Conservation (phyloP, 2,888 invertebrate species). For the Folsomia candida region DNA sequence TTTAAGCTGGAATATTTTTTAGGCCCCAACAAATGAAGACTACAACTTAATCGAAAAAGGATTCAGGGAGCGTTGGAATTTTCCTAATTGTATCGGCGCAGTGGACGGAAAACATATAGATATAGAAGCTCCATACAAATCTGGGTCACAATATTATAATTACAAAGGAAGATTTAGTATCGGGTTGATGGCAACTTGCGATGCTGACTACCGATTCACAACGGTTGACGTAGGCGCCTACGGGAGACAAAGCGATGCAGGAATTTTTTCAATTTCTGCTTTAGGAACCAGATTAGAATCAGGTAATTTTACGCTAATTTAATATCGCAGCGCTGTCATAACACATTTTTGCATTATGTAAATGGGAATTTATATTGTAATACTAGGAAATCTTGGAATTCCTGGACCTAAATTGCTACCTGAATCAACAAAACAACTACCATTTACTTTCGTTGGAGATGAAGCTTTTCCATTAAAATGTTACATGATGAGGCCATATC, state of each 20-base stretch:
- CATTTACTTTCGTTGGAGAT: constrained; percentile 32
- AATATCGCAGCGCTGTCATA: not conserved
- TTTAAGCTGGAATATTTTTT: no score
- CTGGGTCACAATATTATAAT: no score
- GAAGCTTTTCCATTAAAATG: no score
- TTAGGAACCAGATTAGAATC: no score
- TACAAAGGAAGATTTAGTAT: no score
- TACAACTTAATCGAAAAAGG: not conserved
- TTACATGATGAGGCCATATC: no score
- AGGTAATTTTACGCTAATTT: no score
- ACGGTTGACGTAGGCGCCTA: no score
- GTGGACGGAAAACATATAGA: not conserved
- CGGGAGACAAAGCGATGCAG: no score
- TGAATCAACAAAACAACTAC: not conserved
- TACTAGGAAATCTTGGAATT: not conserved
- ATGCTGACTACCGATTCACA: no score
- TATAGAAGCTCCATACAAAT: no score
- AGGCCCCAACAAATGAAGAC: not conserved
- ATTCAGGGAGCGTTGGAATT: not conserved
- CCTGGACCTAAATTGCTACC: constrained; percentile 13
- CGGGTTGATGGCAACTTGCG: not conserved
- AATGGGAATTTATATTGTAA: not conserved
- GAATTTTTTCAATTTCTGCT: not conserved
- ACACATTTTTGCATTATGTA: not conserved
- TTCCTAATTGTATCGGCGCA: not conserved